Conservation (phyloP, 2,888 invertebrate species). For the Rhogogaster chlorosoma region DNA sequence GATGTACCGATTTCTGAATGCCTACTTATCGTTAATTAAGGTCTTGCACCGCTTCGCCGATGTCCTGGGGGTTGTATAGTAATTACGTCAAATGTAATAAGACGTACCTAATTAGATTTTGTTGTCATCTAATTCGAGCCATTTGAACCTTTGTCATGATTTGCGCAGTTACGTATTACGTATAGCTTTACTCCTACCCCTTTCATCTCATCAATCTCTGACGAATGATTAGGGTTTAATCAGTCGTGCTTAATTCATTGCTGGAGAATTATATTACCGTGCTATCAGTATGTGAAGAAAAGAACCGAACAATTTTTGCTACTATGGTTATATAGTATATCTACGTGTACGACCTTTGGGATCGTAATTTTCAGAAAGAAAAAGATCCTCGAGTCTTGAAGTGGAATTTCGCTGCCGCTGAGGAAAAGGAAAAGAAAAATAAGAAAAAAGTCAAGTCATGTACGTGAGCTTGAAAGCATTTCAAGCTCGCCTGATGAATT, state of each 20-base stretch:
- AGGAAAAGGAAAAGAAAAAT: background rate
- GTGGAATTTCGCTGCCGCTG: background rate
- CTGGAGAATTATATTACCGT: background rate
- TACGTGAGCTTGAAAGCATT: conserved; percentile 15
- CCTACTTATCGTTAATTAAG: conserved; percentile 9
- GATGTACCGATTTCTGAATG: conserved; percentile 3
- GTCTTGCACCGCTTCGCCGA: background rate
- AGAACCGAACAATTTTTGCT: background rate
- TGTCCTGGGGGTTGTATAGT: background rate
- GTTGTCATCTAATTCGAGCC: background rate
- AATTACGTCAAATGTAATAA: background rate
- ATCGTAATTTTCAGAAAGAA: background rate
- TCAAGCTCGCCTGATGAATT: background rate
- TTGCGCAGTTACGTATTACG: background rate
- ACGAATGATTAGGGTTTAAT: background rate
- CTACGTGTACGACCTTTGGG: background rate
- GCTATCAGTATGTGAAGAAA: background rate
- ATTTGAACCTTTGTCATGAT: background rate
- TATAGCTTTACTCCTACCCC: background rate
- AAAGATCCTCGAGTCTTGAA: background rate
- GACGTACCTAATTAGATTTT: conserved; percentile 7
- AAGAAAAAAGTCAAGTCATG: background rate
- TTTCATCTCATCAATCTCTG: background rate
- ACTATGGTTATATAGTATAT: no score
- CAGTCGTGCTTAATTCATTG: background rate